Percentiles rank a stretch among this genome's conserved stretches.
Evolutionary conservation across 2,797 vertebrate genomes (phyloP).

Genomic region (Melanogrammus aeglefinus): DNA sequence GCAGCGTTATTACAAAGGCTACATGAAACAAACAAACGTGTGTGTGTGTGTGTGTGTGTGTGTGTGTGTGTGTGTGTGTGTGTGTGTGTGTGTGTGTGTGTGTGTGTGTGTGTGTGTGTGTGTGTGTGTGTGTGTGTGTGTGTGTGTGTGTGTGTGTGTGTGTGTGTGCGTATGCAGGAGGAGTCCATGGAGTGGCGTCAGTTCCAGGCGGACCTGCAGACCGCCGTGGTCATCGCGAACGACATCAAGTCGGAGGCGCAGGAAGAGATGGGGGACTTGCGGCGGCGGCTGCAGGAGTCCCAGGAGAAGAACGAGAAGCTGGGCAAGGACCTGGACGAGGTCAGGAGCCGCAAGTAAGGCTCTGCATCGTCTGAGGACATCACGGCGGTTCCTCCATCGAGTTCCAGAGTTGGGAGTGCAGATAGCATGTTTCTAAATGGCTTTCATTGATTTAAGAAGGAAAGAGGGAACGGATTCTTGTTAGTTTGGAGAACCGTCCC

Average conservation of each 20-base stretch:
- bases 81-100: conserved; percentile 10
- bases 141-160: conserved; percentile 39
- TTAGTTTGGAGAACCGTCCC: no score
- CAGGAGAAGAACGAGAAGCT: conserved; percentile 93
- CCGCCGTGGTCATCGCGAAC: conserved; percentile 93
- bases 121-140: conserved; percentile 1
- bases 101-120: not conserved
- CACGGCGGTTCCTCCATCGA: not conserved
- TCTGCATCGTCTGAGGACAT: not conserved
- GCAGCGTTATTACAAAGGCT: not conserved
- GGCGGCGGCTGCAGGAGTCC: conserved; percentile 85
- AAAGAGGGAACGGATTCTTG: no score
- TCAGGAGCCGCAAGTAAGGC: conserved; percentile 93
- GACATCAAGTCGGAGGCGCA: conserved; percentile 97
- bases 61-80: not conserved
- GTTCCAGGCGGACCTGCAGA: conserved; percentile 95
- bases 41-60: no score
- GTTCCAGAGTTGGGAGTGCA: not conserved
- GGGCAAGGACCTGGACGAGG: conserved; percentile 89
- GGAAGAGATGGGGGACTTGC: conserved; percentile 93
- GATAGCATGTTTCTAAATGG: no score
- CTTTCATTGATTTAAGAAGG: no score
- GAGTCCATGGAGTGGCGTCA: conserved; percentile 96
- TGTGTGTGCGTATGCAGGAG: conserved; percentile 72
- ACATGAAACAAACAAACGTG: not conserved